Evolutionary conservation across 2,797 vertebrate species (phyloP), one percentile per base, ranked within the genome.

Genomic region (Rhinogobio ventralis): DNA sequence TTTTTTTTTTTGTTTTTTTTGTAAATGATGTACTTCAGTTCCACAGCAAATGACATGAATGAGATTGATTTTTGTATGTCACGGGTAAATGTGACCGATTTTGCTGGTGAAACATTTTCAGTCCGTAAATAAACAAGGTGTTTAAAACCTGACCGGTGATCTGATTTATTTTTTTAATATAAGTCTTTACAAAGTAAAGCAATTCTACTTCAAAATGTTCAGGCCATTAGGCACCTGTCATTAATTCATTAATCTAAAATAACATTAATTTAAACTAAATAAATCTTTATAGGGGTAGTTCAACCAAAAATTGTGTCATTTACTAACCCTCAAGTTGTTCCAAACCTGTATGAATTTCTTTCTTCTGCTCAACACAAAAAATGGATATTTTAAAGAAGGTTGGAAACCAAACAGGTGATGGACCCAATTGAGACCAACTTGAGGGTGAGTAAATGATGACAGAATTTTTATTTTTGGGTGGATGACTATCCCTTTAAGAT

Each of bases 11-110:
- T 90, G n/a, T n/a, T n/a, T 64, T 10, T 86, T 92, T 91, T 90
- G 74, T 90, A 86, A 90, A 67, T 89, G 75, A 81, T 89, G 69
- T 83, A 79, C 87, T 91, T 85, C 82, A 87, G 80, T 85, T 66
- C 76, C 42, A 89, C 90, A 90, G 87, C 86, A 69, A 91, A 78
- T 78, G 82, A 73, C 66, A 33, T 49, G 14, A 80, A 85, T 88
- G 91, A 93, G 88, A 93, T 92, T 92, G 79, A 89, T 91, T 64
- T 83, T 91, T 73, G 89, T 88, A 89, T 64, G 88, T 85, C 90
- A 86, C 89, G 87, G 90, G 89, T 85, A 75, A 89, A 62, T 80
- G 80, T 66, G 57, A 64, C 78, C 85, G 51, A 46, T 67, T 82
- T 60, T 46, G 88, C 87, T 87, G 91, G 89, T 89, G 39, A 80